A percentile compares a stretch with the other conserved stretches of the same genome.
Conservation (phyloP, 2,797 vertebrate genomes). For the Limosa lapponica region DNA sequence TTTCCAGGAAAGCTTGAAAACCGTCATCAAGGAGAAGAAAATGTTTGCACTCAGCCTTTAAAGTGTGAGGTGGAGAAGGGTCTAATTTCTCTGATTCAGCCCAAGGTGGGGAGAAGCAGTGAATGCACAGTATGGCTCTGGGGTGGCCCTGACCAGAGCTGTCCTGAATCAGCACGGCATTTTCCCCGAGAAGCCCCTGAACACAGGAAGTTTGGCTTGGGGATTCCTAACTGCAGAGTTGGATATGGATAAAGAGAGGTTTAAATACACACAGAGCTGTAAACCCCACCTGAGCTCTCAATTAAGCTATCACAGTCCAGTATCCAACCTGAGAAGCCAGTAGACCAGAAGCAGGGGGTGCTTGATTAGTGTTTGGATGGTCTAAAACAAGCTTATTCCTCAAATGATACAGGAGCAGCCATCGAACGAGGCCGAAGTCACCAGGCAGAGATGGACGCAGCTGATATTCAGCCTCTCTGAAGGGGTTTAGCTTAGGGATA, state of each 20-base stretch:
- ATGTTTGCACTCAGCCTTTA: not conserved
- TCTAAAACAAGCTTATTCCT: not conserved
- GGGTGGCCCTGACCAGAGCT: not conserved
- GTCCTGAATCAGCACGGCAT: not conserved
- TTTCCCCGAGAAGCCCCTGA: not conserved
- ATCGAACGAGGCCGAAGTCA: not conserved
- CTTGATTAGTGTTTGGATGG: not conserved
- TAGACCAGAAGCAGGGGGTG: fast-evolving
- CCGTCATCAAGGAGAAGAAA: slow-evolving; percentile 63
- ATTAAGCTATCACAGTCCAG: not conserved
- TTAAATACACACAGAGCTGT: not conserved
- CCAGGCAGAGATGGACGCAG: not conserved
- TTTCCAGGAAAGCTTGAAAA: slow-evolving; percentile 93
- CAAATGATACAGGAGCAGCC: not conserved
- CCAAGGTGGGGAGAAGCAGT: not conserved
- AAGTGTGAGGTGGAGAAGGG: not conserved
- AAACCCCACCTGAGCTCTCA: not conserved
- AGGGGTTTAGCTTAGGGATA: not conserved
- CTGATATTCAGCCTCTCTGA: not conserved
- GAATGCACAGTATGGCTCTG: fast-evolving
- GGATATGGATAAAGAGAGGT: not conserved
- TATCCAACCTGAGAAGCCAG: not conserved
- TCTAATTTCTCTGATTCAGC: not conserved
- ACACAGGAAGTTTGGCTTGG: not conserved
- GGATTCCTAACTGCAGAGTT: not conserved